These are phyloP conservation scores for Willisornis vidua DNA, from an alignment of 2,113 vertebrate genomes.

Conservation along the genomic window DNA sequence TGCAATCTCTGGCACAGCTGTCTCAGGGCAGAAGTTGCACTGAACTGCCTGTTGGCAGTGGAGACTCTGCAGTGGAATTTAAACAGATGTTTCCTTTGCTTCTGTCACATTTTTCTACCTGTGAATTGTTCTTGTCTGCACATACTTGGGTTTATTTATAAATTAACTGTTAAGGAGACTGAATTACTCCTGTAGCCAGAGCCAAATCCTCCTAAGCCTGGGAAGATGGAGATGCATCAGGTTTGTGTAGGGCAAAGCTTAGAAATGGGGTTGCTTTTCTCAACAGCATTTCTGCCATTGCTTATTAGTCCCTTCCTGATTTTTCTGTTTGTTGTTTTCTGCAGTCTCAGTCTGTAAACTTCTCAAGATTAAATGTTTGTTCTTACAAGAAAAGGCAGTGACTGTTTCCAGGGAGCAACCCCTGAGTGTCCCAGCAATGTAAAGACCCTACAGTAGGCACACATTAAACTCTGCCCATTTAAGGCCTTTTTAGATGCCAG, in stretches of 20 bases:
- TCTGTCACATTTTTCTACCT: neutral
- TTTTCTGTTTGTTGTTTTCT: neutral
- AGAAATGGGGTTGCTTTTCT: neutral
- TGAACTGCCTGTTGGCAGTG: slow-evolving; percentile 4
- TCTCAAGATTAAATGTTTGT: neutral
- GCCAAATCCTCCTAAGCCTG: neutral
- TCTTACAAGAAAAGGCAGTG: neutral
- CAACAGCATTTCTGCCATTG: neutral
- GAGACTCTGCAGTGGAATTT: neutral
- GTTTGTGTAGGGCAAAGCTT: neutral
- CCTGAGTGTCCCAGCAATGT: neutral
- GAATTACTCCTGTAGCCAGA: neutral
- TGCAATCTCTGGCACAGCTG: neutral
- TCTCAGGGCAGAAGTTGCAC: neutral
- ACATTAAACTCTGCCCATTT: neutral
- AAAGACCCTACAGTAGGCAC: neutral
- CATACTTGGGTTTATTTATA: neutral
- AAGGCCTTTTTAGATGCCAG: neutral
- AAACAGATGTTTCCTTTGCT: neutral
- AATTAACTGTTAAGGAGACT: neutral
- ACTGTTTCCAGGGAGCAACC: neutral
- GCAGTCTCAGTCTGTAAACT: neutral
- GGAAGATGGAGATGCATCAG: neutral
- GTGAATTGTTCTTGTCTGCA: neutral
- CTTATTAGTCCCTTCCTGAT: neutral